phyloP scores from a whole-genome alignment of 2,113 vertebrate genomes.

The Toxotes jaculatrix region DNA sequence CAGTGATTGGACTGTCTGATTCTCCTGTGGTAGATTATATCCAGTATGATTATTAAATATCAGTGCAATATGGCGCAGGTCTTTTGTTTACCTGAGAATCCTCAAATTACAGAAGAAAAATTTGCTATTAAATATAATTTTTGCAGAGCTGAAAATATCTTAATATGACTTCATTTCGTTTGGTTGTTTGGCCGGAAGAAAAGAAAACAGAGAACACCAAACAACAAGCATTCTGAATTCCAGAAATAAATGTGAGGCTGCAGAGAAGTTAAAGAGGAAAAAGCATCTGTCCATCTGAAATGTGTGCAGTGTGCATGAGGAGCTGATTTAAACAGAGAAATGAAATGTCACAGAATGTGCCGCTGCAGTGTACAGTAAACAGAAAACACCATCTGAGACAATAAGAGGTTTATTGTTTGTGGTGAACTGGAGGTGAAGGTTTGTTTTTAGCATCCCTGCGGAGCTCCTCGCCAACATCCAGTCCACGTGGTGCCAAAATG shows the following conservation, averaged over 20 bases:
- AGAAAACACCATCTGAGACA: neutral
- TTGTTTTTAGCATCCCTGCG: slow-evolving; percentile 4
- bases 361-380: neutral
- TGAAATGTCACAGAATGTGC: neutral
- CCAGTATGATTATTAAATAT: too few relatives aligned
- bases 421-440: slow-evolving; percentile 49
- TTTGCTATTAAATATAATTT: too few relatives aligned
- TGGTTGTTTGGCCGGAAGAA: too few relatives aligned
- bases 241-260: too few relatives aligned
- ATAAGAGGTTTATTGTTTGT: slow-evolving; percentile 10
- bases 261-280: too few relatives aligned
- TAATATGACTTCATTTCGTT: neutral
- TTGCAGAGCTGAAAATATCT: neutral
- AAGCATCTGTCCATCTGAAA: neutral
- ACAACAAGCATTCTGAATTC: too few relatives aligned
- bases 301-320: neutral
- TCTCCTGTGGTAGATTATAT: too few relatives aligned
- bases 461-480: slow-evolving; percentile 33
- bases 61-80: neutral
- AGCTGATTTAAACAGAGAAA: neutral
- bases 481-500: neutral
- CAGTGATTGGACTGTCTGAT: too few relatives aligned
- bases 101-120: slow-evolving; percentile 2
- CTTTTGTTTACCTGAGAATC: neutral
- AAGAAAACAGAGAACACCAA: too few relatives aligned